Base-by-base conservation (phyloP, 2,797 vertebrate genomes). In the Oreonectes daqikongensis region DNA sequence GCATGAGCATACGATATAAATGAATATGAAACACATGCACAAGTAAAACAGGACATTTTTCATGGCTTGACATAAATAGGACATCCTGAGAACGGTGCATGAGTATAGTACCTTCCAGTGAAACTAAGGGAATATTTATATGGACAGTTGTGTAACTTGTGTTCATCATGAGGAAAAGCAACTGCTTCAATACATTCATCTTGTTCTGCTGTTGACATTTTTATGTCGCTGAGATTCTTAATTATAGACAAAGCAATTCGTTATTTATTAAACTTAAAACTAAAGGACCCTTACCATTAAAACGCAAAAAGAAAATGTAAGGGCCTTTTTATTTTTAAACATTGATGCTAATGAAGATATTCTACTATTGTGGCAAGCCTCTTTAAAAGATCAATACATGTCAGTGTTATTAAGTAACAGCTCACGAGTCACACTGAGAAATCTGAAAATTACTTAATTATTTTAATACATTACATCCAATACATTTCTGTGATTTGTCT, bases 61-160 rank as follows among this genome's bases (percentile, higher is more conserved):
- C 57, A 20, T 42, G 26, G 6, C 22, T 20, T 61, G 46, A 66
- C 44, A 76, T 52, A 80, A 71, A 52, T 72, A 60, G 68, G 73
- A 59, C 73, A 67, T 40, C 52, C 24, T 67, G 46, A 18, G 30
- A 22, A n/a, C 22, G 57, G 48, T 22, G 30, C 26, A 18, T 63
- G n/a, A 18, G 20, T 15, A 22, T 30, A n/a, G 3, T 32, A 35
- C 55, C 55, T 20, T 38, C 6, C 22, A 32, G 24, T 68, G 8
- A 46, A 53, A 38, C 3, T n/a, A 35, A 40, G 20, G 12, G 17
- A 17, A 18, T 46, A 60, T 59, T 57, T 28, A 30, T 30, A 61
- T 61, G 28, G 10, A 12, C 40, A 42, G 10, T 42, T 42, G 1
- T 42, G 12, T 42, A 42, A 42, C 9, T n/a, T n/a, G 15, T 15